Percentiles rank a stretch among this genome's conserved stretches.
Conservation (phyloP, 2,113 vertebrate genomes). For the Microcebus lehilahytsara region DNA sequence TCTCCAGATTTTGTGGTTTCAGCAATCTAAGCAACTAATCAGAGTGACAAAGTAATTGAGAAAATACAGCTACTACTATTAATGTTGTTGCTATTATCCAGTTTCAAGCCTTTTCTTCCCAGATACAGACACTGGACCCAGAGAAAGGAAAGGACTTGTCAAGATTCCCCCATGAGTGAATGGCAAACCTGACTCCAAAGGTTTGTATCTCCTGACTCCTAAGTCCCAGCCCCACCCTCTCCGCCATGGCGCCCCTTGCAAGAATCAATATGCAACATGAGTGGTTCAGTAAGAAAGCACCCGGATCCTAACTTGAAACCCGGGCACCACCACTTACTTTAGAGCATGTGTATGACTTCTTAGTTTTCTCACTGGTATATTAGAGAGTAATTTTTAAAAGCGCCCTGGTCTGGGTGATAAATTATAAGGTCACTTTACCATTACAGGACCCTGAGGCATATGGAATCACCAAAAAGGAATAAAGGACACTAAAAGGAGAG, state of each 20-base stretch:
- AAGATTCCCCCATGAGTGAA: background rate
- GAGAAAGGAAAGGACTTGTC: background rate
- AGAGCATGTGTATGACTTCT: background rate
- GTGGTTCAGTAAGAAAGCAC: background rate
- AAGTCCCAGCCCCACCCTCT: background rate
- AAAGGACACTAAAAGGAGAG: background rate
- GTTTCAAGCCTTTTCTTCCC: background rate
- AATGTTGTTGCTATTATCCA: background rate
- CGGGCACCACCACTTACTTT: background rate
- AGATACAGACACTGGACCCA: background rate
- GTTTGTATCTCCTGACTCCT: background rate
- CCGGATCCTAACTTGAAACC: background rate
- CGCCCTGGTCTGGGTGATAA: background rate
- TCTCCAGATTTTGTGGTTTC: background rate
- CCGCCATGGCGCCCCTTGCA: background rate
- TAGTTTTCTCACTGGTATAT: background rate
- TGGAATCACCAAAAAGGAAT: background rate
- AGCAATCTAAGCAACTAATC: background rate
- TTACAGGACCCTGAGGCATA: background rate
- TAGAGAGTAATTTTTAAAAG: background rate
- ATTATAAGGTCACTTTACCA: background rate
- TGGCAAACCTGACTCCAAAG: background rate
- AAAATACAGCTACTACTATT: background rate
- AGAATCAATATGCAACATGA: background rate
- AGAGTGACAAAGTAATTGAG: background rate